Conservation (phyloP, 2,113 vertebrate species). For the Harpagus bidentatus region DNA sequence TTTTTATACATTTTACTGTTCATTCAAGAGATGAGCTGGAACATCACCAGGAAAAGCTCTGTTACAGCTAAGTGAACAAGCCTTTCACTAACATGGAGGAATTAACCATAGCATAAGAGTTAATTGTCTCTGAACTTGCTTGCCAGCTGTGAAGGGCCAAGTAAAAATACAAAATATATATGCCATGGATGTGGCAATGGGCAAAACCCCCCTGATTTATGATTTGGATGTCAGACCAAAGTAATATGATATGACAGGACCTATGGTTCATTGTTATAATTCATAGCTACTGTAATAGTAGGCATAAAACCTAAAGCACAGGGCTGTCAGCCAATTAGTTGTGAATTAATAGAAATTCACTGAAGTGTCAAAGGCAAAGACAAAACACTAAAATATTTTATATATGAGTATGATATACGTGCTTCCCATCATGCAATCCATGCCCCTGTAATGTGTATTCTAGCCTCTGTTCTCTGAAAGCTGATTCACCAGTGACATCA, state of each 20-base stretch:
- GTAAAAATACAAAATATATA: background rate
- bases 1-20: background rate
- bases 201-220: background rate
- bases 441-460: background rate
- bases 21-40: background rate
- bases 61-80: background rate
- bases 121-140: background rate
- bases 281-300: background rate
- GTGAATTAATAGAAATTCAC: background rate
- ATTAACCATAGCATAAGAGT: background rate
- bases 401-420: accelerated
- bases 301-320: background rate
- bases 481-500: background rate
- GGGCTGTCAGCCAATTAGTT: background rate
- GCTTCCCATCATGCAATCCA: background rate
- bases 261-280: background rate
- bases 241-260: background rate
- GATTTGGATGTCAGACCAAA: background rate
- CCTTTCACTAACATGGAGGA: background rate
- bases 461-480: background rate
- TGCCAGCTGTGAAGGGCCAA: background rate
- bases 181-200: background rate
- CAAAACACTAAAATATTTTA: background rate
- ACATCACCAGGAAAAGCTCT: background rate
- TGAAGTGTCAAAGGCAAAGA: background rate